Conservation (phyloP, 2,113 vertebrate genomes). For the Bothrops jararaca region DNA sequence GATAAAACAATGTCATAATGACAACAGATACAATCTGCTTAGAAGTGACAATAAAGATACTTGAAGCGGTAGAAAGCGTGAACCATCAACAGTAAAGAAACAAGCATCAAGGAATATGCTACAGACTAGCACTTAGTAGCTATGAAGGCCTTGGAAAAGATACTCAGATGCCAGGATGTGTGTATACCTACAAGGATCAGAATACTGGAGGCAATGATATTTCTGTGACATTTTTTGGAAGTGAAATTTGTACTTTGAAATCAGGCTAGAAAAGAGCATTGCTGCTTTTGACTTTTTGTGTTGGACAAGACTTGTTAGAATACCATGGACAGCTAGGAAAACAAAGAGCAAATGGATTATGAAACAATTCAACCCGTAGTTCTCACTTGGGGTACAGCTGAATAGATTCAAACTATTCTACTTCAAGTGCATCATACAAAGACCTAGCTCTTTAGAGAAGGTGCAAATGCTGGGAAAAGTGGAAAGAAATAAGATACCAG, state of each 20-base stretch:
- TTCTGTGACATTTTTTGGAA: not conserved
- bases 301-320: not conserved
- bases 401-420: not conserved
- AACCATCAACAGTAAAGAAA: not conserved
- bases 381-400: not conserved
- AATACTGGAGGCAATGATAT: not conserved
- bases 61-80: not conserved
- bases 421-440: not conserved
- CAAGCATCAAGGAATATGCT: not conserved
- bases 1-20: not conserved
- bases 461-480: not conserved
- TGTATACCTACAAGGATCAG: not conserved
- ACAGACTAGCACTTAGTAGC: not conserved
- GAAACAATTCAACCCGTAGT: not conserved
- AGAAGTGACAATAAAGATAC: not conserved
- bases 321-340: not conserved
- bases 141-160: not conserved
- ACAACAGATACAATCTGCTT: not conserved
- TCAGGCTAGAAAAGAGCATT: not conserved
- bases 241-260: not conserved
- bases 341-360: not conserved
- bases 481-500: not conserved
- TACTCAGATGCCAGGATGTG: not conserved
- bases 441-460: not conserved
- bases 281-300: not conserved